Evolutionary conservation across 2,797 vertebrate genomes (phyloP), one percentile per base, ranked within the genome.

Genomic region (Tauraco hartlaubi): DNA sequence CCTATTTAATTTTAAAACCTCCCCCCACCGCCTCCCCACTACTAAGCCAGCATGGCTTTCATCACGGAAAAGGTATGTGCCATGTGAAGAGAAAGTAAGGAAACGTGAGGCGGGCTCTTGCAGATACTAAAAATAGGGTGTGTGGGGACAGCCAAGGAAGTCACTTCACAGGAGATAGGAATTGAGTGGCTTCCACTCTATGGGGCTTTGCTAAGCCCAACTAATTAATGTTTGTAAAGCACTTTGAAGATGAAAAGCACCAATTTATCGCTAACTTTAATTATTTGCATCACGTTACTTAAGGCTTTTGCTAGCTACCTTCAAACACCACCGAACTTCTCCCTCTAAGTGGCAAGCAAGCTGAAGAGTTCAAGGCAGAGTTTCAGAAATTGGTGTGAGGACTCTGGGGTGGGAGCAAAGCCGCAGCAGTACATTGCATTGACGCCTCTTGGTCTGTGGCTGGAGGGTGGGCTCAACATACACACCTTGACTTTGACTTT

Each of bases 241-340:
- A 13, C 76, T 89, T 93, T 92, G 94, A 96, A 91, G 92, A 96
- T 95, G 82, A 94, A 96, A 96, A 92, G 68, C 54, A 33, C 37
- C 51, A 46, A 83, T 91, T 81, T 84, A 89, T 87, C 2, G 0
- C 78, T 39, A 91, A 67, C 63, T 94, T 95, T 96, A 95, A 96
- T 90, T 97, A 93, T 94, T 93, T 93, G 90, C 80, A 82, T 90
- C 44, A 18, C 28, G n/a, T 96, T 93, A 74, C 76, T 92, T 91
- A 88, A 94, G 68, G 44, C 64, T 96, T 95, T 77, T 5, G 2
- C 56, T 80, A 64, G 26, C 69, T 92, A 19, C 69, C 85, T 95
- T 96, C 85, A 84, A 84, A 59, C 37, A 39, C 37, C 49, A 46
- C 46, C 0, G 0, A 88, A 43, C 14, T 59, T 58, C 75, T 92